Conservation (phyloP, 1,140 invertebrate genomes). For the Drosophila repletoides region DNA sequence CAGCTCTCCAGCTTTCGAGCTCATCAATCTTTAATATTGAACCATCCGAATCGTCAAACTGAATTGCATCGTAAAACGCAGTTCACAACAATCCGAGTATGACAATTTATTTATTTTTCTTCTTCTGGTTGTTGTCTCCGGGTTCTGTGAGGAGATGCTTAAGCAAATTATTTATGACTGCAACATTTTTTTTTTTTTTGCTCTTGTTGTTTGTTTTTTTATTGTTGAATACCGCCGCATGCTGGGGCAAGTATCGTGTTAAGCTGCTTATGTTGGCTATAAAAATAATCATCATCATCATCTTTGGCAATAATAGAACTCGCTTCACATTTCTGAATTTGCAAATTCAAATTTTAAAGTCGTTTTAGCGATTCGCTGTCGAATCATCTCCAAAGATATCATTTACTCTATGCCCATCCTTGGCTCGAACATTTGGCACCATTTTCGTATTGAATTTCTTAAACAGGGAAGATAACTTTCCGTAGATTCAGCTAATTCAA, state of each 20-base stretch:
- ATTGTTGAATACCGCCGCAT: too few relatives aligned
- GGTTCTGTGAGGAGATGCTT: neutral
- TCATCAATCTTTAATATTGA: constrained; percentile 24
- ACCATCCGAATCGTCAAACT: neutral
- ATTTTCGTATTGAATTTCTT: too few relatives aligned
- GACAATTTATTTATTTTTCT: neutral
- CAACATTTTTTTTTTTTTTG: constrained; percentile 8
- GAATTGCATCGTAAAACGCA: constrained; percentile 10
- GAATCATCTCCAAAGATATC: too few relatives aligned
- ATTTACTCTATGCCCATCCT: too few relatives aligned
- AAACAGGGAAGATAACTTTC: too few relatives aligned
- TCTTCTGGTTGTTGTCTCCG: neutral
- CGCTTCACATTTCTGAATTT: constrained; percentile 2
- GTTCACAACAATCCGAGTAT: neutral
- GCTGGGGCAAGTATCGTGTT: too few relatives aligned
- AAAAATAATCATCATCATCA: constrained; percentile 16
- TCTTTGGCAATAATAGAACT: neutral
- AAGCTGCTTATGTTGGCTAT: constrained; percentile 26
- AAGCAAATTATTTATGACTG: constrained; percentile 25
- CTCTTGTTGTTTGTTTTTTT: neutral
- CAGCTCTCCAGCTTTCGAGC: neutral
- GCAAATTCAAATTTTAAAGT: constrained; percentile 1
- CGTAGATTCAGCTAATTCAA: too few relatives aligned
- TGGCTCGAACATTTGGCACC: too few relatives aligned
- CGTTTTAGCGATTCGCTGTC: too few relatives aligned